Percentiles rank a stretch among this genome's conserved stretches.
These are phyloP conservation scores for Phoenicopterus ruber DNA, from an alignment of 2,113 vertebrate species.

Conservation along the genomic window DNA sequence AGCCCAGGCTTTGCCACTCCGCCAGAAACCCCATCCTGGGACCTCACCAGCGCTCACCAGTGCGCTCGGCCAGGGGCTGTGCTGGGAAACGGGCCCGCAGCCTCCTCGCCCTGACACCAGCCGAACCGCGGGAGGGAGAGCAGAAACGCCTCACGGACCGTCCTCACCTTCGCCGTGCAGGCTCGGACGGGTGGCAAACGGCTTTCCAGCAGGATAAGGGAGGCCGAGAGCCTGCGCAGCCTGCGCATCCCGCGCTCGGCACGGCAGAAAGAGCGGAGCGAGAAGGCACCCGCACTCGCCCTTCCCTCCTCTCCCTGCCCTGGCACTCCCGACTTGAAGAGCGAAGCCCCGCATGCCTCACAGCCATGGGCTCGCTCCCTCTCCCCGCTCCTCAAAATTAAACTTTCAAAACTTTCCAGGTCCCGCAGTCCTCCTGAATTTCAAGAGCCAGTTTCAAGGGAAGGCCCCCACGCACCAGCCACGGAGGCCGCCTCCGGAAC, in stretches of 20 bases:
- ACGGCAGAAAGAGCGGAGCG: background rate
- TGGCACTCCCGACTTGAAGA: background rate
- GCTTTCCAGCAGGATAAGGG: background rate
- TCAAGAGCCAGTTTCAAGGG: background rate
- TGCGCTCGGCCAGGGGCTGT: background rate
- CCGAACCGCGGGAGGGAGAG: background rate
- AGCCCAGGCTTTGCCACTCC: background rate
- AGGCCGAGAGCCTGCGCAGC: background rate
- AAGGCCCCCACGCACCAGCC: background rate
- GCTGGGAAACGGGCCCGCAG: background rate
- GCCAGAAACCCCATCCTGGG: background rate
- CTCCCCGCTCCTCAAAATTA: background rate
- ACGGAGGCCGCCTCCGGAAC: background rate
- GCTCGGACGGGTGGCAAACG: background rate
- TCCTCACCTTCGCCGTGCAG: background rate
- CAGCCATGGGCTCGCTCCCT: background rate
- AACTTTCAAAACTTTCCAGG: slow-evolving; percentile 44
- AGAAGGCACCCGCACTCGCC: background rate
- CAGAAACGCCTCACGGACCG: background rate
- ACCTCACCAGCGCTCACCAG: background rate
- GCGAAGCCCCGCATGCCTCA: background rate
- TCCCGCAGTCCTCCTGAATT: background rate
- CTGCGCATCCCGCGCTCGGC: background rate
- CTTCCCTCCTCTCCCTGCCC: background rate
- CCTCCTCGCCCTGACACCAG: background rate